phyloP scores from a whole-genome alignment of 2,888 invertebrate species.

The Drosophila seclusa region DNA sequence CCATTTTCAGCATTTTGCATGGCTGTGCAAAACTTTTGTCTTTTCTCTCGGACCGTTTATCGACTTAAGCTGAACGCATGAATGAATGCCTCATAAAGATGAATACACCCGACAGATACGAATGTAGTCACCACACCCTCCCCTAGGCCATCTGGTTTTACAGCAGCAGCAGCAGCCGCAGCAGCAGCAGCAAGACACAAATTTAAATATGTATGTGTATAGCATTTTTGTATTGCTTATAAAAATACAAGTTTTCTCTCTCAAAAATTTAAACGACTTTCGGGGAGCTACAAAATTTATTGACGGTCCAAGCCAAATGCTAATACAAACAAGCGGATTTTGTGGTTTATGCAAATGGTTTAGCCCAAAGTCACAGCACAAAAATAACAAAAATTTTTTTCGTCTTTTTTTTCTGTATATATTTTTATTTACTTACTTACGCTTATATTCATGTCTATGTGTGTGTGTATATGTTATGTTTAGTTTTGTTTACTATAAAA shows the following conservation, averaged over 20 bases:
- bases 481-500: slow-evolving; percentile 46
- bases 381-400: slow-evolving; percentile 47
- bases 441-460: slow-evolving; percentile 5
- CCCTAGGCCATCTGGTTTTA: slow-evolving; percentile 27
- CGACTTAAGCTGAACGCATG: slow-evolving; percentile 66
- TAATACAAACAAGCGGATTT: slow-evolving; percentile 79
- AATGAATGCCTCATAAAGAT: slow-evolving; percentile 78
- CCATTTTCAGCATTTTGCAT: slow-evolving; percentile 64
- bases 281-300: slow-evolving; percentile 62
- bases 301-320: slow-evolving; percentile 59
- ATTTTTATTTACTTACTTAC: slow-evolving; percentile 18
- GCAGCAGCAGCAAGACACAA: slow-evolving; percentile 26
- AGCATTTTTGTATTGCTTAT: slow-evolving; percentile 15
- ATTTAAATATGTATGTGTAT: slow-evolving; percentile 49
- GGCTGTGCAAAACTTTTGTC: slow-evolving; percentile 71
- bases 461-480: slow-evolving; percentile 13
- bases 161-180: slow-evolving; percentile 24
- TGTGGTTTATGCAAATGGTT: slow-evolving; percentile 74
- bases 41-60: slow-evolving; percentile 56
- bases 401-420: slow-evolving; percentile 15
- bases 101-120: slow-evolving; percentile 62
- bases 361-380: slow-evolving; percentile 45
- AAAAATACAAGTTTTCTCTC: slow-evolving; percentile 51
- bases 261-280: slow-evolving; percentile 51
- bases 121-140: slow-evolving; percentile 14